These are phyloP conservation scores for Xenopus petersii DNA, from an alignment of 2,797 vertebrate species.

Conservation along the genomic window DNA sequence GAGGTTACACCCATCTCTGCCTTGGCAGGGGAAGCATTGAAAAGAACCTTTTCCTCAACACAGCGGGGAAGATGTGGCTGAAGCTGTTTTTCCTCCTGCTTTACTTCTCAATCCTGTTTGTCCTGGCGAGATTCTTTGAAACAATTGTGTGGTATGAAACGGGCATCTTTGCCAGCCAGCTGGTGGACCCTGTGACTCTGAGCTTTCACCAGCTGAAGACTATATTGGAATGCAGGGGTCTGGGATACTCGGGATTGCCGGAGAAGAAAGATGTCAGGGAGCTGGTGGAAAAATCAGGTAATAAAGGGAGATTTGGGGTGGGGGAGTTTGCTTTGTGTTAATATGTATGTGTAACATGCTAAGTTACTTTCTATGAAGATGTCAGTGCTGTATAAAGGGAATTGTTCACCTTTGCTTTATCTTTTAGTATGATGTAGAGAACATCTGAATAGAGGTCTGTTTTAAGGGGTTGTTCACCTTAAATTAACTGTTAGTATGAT, in stretches of 20 bases:
- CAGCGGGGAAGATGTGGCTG: slow-evolving; percentile 80
- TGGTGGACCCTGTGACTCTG: slow-evolving; percentile 89
- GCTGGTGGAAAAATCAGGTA: slow-evolving; percentile 90
- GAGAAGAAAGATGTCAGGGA: slow-evolving; percentile 89
- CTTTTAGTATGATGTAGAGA: too few relatives aligned
- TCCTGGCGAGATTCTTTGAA: slow-evolving; percentile 87
- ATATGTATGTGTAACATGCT: too few relatives aligned
- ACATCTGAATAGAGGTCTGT: too few relatives aligned
- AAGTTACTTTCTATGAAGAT: too few relatives aligned
- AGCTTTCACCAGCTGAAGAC: slow-evolving; percentile 90
- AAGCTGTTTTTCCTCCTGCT: slow-evolving; percentile 90
- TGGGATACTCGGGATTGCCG: slow-evolving; percentile 83
- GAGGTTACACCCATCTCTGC: background rate
- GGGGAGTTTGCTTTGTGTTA: too few relatives aligned
- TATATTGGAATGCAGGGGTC: slow-evolving; percentile 87
- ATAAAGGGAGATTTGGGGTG: slow-evolving; percentile 2
- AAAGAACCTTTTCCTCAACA: slow-evolving; percentile 2
- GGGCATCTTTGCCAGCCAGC: slow-evolving; percentile 87
- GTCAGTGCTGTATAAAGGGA: too few relatives aligned
- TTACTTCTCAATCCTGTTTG: slow-evolving; percentile 87
- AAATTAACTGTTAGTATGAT: too few relatives aligned
- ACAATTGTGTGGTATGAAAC: slow-evolving; percentile 94
- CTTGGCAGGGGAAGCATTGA: background rate
- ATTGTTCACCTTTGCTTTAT: too few relatives aligned
- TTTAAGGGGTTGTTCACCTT: too few relatives aligned